phyloP scores from a whole-genome alignment of 2,888 invertebrate species.

The Platycheirus rosarum region DNA sequence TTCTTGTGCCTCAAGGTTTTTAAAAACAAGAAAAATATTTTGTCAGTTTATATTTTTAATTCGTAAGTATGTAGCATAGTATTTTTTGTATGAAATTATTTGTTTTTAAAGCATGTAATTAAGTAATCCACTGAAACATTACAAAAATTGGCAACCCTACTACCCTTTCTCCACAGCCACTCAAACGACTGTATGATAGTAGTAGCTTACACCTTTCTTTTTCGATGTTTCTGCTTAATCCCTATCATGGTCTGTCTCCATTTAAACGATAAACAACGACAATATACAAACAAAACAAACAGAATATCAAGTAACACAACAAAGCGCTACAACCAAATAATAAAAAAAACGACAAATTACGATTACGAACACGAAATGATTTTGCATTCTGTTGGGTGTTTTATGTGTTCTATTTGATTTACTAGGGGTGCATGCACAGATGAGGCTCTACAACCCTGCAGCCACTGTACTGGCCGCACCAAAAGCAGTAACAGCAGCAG shows the following conservation, averaged over 20 bases:
- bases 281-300: too few relatives aligned
- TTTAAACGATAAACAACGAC: constrained; percentile 9
- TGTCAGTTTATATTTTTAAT: too few relatives aligned
- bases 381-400: constrained; percentile 48
- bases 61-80: too few relatives aligned
- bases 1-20: too few relatives aligned
- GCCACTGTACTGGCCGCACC: not conserved
- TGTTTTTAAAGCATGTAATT: too few relatives aligned
- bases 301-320: constrained; percentile 1
- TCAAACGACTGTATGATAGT: not conserved
- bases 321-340: not conserved
- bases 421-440: constrained; percentile 68
- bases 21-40: too few relatives aligned
- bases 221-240: constrained; percentile 19
- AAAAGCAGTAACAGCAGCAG: constrained; percentile 6
- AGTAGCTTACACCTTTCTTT: constrained; percentile 18
- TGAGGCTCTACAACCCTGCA: constrained; percentile 50
- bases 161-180: constrained; percentile 15
- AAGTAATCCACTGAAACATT: constrained; percentile 3
- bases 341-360: constrained; percentile 17
- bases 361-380: constrained; percentile 43
- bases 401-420: constrained; percentile 48
- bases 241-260: constrained; percentile 28
- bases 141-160: constrained; percentile 36
- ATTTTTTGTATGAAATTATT: too few relatives aligned